Evolutionary conservation across 2,888 invertebrate species (phyloP), one percentile per base, ranked within the genome.

Genomic region (Epinotia nisella): DNA sequence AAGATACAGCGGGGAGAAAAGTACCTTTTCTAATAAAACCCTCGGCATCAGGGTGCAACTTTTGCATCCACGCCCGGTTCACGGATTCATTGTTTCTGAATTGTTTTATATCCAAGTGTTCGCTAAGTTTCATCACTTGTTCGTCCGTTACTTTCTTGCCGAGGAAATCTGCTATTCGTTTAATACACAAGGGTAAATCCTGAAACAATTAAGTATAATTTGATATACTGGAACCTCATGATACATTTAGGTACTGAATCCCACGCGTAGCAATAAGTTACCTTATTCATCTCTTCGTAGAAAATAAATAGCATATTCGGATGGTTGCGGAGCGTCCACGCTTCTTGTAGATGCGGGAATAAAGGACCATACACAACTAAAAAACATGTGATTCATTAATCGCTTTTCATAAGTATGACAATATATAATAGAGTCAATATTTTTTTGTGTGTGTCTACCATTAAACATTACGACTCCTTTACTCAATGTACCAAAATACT

Each of bases 51-150:
- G 62, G 19, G 39, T 79, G 94, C 85, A 75, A 87, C 90, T 68
- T 95, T 83, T 56, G 93, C 88, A 58, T 94, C 24, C 24, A 87
- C n/a, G 29, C 0, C 87, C 75, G 91, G 79, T 97, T 97, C 0
- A 97, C 95, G 24, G 95, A 95, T 21, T 94, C 92, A 87, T 97
- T 97, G 5, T 94, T 91, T 70, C 95, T 95, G 90, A 98, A 97
- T 81, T 95, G 96, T 19, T 95, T 92, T 76, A 98, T 96, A 77
- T 95, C 92, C 76, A 97, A 93, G 83, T 97, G 96, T 3, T 95
- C 83, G 0, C 92, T 90, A 11, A 97, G 87, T 49, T 86, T 84
- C 0, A 88, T 80, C 0, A 96, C 80, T 81, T 96, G 92, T 41
- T 94, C 90, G 0, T 86, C 82, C 0, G 85, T 90, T 58, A 95